A percentile compares a stretch with the other conserved stretches of the same genome.
Evolutionary conservation across 2,113 vertebrate genomes (phyloP).

Genomic region (Galbula dea): DNA sequence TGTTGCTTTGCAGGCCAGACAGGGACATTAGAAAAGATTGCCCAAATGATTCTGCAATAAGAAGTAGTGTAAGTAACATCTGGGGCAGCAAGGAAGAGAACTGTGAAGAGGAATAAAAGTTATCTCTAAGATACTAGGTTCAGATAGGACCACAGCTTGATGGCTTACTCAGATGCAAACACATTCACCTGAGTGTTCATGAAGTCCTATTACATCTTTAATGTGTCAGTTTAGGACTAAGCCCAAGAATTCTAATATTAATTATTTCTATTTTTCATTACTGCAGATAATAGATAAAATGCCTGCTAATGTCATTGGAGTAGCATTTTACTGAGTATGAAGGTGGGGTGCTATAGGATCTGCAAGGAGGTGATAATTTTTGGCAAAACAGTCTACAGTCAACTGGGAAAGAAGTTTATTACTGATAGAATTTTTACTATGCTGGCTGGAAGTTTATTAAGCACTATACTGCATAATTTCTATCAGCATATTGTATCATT

Average conservation of each 20-base stretch:
- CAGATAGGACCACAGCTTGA: background rate
- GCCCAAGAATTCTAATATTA: background rate
- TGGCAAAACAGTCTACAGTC: conserved; percentile 21
- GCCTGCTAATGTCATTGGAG: background rate
- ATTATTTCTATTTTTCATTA: conserved; percentile 38
- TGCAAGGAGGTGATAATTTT: conserved; percentile 14
- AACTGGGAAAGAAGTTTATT: conserved; percentile 48
- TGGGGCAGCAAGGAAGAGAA: background rate
- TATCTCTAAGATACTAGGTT: background rate
- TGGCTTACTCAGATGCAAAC: background rate
- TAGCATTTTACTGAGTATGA: background rate
- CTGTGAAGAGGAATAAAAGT: background rate
- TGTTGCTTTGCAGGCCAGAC: background rate
- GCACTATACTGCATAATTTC: conserved; percentile 28
- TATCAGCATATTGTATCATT: conserved; percentile 61
- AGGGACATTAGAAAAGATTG: background rate
- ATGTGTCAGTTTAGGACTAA: background rate
- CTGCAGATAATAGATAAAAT: background rate
- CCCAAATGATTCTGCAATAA: background rate
- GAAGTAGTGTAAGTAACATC: background rate
- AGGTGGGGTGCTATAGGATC: background rate
- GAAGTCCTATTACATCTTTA: conserved; percentile 11
- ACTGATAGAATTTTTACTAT: conserved; percentile 35
- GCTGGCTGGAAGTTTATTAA: conserved; percentile 62
- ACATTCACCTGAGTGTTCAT: background rate